Conservation (phyloP, 2,797 vertebrate genomes). For the Otus scops region DNA sequence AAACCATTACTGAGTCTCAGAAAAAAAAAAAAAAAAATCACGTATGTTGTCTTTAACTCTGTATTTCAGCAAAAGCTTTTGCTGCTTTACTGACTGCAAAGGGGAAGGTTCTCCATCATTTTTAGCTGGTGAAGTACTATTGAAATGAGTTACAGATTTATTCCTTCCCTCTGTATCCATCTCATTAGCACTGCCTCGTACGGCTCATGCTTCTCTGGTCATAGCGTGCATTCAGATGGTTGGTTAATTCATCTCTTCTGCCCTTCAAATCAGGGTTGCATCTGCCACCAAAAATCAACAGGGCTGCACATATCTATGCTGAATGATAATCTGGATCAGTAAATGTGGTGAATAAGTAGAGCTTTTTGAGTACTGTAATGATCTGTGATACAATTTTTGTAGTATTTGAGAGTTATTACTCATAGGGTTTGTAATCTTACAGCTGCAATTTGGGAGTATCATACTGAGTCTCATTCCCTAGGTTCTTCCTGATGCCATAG, state of each 20-base stretch:
- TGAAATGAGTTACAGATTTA: conserved; percentile 54
- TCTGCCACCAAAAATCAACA: conserved; percentile 52
- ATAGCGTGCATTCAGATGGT: conserved; percentile 47
- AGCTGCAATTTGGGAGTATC: not conserved
- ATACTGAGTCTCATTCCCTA: not conserved
- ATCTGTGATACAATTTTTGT: conserved; percentile 34
- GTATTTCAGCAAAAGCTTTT: not conserved
- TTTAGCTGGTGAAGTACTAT: not conserved
- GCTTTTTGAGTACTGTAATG: conserved; percentile 34
- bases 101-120: not conserved
- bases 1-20: not conserved
- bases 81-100: not conserved
- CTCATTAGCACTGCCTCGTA: conserved; percentile 16
- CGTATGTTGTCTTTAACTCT: not conserved
- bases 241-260: conserved; percentile 64
- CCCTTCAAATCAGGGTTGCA: conserved; percentile 52
- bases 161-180: conserved; percentile 26
- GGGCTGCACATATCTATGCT: conserved; percentile 37
- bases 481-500: not conserved
- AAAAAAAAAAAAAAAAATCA: not conserved
- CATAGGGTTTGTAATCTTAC: not conserved
- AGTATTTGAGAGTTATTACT: conserved; percentile 21
- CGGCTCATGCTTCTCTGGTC: not conserved
- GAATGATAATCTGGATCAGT: conserved; percentile 52
- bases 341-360: conserved; percentile 45